Percentiles rank a stretch among this genome's conserved stretches.
These are phyloP conservation scores for Phyto melanocephala DNA, from an alignment of 2,888 invertebrate genomes.

Conservation along the genomic window DNA sequence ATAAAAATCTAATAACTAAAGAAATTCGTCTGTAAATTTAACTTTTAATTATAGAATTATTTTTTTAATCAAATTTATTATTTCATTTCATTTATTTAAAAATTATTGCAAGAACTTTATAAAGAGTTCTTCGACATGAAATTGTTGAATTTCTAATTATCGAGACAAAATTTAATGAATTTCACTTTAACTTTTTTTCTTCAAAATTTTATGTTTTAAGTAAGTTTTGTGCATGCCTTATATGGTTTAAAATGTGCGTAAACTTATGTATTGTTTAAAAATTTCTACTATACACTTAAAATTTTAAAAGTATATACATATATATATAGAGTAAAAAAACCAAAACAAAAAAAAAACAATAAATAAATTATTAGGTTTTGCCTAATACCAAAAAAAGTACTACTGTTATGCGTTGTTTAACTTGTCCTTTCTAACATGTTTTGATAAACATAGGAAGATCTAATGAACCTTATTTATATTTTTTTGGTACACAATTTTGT, in stretches of 20 bases:
- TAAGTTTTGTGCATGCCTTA: not conserved
- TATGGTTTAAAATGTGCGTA: conserved; percentile 48
- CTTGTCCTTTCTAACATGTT: no score
- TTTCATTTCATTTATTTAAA: not conserved
- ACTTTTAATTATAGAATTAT: conserved; percentile 52
- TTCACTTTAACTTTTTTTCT: not conserved
- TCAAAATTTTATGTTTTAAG: not conserved
- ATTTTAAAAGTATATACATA: conserved; percentile 29
- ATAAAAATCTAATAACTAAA: conserved; percentile 30
- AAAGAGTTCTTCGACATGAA: not conserved
- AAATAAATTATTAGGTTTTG: not conserved
- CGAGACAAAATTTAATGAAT: not conserved
- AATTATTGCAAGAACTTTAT: not conserved
- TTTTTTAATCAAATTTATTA: conserved; percentile 30
- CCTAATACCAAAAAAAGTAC: no score
- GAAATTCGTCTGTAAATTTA: conserved; percentile 47
- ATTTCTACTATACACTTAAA: conserved; percentile 43
- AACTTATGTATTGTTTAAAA: conserved; percentile 42
- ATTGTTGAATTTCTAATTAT: not conserved
- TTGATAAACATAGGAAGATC: no score
- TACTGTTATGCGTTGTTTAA: no score
- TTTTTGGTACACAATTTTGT: no score
- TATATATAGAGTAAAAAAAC: conserved; percentile 21
- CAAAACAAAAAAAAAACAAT: conserved; percentile 33
- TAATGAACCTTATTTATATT: no score